Conservation (phyloP, 2,113 vertebrate genomes). For the Melanotaenia duboulayi region DNA sequence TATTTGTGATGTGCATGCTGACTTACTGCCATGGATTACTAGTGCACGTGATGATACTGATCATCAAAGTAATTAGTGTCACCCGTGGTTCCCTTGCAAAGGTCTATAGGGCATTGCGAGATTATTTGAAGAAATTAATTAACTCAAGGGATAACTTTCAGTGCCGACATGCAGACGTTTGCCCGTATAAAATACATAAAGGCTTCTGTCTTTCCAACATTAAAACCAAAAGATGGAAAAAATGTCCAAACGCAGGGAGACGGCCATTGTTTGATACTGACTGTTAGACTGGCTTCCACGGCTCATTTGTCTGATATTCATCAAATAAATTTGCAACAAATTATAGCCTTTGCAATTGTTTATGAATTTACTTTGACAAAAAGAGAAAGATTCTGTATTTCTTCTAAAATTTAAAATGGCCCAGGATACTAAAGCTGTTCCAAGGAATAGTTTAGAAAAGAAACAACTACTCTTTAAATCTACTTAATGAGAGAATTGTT, state of each 20-base stretch:
- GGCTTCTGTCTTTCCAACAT: too few species aligned
- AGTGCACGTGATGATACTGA: slow-evolving; percentile 14
- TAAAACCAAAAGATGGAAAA: not conserved
- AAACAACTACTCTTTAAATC: too few species aligned
- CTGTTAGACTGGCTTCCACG: not conserved
- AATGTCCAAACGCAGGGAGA: not conserved
- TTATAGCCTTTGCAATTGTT: too few species aligned
- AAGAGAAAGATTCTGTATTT: too few species aligned
- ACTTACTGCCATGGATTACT: slow-evolving; percentile 10
- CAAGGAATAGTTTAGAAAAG: too few species aligned
- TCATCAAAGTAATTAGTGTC: slow-evolving; percentile 22
- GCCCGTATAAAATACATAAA: not conserved
- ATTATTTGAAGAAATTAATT: slow-evolving; percentile 1
- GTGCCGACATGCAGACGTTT: too few species aligned
- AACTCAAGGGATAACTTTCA: not conserved
- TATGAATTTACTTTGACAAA: too few species aligned
- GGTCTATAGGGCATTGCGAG: not conserved
- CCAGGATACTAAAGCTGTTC: too few species aligned
- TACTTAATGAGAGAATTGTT: too few species aligned
- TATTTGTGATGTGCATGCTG: slow-evolving; percentile 5
- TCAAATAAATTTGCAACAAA: too few species aligned
- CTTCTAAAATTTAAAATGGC: too few species aligned
- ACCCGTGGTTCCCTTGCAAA: slow-evolving; percentile 12
- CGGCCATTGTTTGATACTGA: not conserved
- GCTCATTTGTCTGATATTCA: too few species aligned